Base-by-base conservation (phyloP, 2,797 vertebrate species). In the Melanotaenia pygmaea region DNA sequence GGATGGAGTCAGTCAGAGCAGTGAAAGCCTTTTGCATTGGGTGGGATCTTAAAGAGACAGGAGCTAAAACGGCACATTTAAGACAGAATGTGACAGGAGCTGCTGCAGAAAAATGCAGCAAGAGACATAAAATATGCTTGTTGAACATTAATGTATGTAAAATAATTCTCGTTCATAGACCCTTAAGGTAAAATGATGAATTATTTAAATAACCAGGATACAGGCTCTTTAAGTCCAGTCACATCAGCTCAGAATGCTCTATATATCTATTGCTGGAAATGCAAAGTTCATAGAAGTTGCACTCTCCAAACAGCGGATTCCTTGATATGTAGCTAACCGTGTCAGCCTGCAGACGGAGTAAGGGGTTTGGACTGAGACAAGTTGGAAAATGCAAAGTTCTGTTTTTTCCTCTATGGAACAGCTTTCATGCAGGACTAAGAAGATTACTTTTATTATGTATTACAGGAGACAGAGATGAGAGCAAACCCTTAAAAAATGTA, bases 291-390 rank as follows among this genome's bases (percentile, higher is more conserved):
- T n/a, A n/a, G 6, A n/a, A n/a, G 22, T 4, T 53, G 4, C 22
- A 53, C 20, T 22, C 20, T 24, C 12, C 53, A 14, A 54, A 38
- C 14, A 43, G 56, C 34, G 3, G 32, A 71, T 66, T 79, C 32
- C 53, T 62, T 67, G 24, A 64, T 61, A 11, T 61, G 51, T 3
- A 61, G 65, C 60, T 32, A 26, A 8, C 0, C 1, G 10, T 26
- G 32, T 64, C 12, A 58, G 13, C 16, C 37, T 18, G 56, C 32
- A 37, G n/a, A 35, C 24, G 13, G 26, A 8, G 9, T 18, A 5
- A 38, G 16, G 0, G 3, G 3, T 14, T 65, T 1, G 28, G 0
- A 10, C 1, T 6, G 4, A 2, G 0, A 59, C 32, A n/a, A 51
- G 22, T 18, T 40, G 53, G 43, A 20, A 45, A 18, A 45, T 20